Evolutionary conservation across 2,113 vertebrate species (phyloP), one percentile per base, ranked within the genome.

Genomic region (Dendropsophus ebraccatus): DNA sequence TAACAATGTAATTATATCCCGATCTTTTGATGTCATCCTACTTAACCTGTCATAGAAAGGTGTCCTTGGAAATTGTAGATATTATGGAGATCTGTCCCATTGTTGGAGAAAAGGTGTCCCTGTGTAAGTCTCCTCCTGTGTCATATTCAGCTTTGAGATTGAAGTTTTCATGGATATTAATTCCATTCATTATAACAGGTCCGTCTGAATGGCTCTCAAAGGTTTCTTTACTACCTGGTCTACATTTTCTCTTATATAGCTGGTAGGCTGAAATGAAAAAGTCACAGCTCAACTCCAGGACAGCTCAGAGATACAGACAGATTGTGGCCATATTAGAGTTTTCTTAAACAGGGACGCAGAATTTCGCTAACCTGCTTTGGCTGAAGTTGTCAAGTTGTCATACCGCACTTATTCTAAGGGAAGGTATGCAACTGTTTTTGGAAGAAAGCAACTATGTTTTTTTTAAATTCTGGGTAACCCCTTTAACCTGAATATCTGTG

Each of bases 251-350:
- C 84, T 91, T 92, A 75, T 91, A 92, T 0, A 76, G 50, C 88
- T 91, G 92, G 84, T 91, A 93, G 0, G 75, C 92, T 93, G 77
- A 17, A 83, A 83, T 17, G 13, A 7, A 81, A 80, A 25, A 23
- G 16, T 47, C 21, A 74, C 23, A 49, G 41, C 21, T 45, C n/a
- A 41, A 72, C 35, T 32, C 13, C 13, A 11, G n/a, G n/a, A 60
- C 11, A 11, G 4, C 9, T 12, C 6, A 5, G 4, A 49, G 47
- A 1, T 10, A 8, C 12, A 13, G 47, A 49, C 6, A 13, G 10
- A 49, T 3, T 3, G 3, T 5, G 41, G 41, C 41, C 41, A 41
- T 41, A 41, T 41, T 8, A 41, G 41, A 41, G 3, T 3, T 41
- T 41, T 41, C 41, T 41, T 41, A 41, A 41, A 41, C 41, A 41